Percentiles rank a stretch among this genome's conserved stretches.
Evolutionary conservation across 2,113 vertebrate genomes (phyloP).

Genomic region (Corythoichthys intestinalis): DNA sequence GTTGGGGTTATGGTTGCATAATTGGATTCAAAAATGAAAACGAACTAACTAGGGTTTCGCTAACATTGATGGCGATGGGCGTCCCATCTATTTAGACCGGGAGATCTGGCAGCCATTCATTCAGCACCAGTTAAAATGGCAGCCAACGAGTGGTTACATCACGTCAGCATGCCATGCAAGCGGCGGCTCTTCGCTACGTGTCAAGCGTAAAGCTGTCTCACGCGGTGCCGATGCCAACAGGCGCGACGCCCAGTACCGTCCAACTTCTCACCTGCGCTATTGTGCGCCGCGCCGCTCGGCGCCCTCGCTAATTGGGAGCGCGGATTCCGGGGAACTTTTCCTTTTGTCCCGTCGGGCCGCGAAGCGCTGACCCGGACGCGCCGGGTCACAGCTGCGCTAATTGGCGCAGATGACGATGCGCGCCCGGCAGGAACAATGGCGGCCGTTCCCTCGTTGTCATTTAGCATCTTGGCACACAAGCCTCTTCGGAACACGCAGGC

Average conservation of each 20-base stretch:
- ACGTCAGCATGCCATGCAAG: too few species aligned
- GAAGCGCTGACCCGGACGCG: conserved; percentile 68
- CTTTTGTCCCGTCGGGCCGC: conserved; percentile 55
- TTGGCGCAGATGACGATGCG: conserved; percentile 37
- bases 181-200: not conserved
- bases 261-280: conserved; percentile 70
- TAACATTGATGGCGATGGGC: too few species aligned
- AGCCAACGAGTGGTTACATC: too few species aligned
- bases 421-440: not conserved
- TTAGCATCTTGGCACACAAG: not conserved
- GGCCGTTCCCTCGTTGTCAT: not conserved
- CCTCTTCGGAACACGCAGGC: not conserved
- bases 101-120: too few species aligned
- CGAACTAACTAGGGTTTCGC: too few species aligned
- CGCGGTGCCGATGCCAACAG: not conserved
- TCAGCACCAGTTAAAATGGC: too few species aligned
- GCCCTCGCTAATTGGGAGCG: conserved; percentile 59
- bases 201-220: not conserved
- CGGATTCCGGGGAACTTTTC: conserved; percentile 60
- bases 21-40: too few species aligned
- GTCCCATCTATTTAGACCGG: too few species aligned
- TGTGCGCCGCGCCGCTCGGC: conserved; percentile 41
- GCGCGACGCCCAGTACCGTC: conserved; percentile 24
- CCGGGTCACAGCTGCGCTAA: conserved; percentile 65
- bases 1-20: too few species aligned